These are phyloP conservation scores for Rallus crepitans DNA, from an alignment of 2,797 vertebrate genomes.

Conservation along the genomic window DNA sequence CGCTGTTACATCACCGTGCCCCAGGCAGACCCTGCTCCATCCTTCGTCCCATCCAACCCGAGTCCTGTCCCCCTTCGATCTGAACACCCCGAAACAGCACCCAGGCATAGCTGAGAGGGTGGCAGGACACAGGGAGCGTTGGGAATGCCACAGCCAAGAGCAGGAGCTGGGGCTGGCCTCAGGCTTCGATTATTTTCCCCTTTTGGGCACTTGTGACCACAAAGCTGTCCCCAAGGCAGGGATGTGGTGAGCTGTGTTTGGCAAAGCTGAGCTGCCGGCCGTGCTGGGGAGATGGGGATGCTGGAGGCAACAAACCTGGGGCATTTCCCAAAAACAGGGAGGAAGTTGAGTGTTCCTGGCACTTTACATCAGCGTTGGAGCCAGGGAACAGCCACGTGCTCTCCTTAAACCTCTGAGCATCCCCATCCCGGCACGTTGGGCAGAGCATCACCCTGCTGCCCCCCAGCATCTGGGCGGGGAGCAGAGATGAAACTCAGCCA, in stretches of 20 bases:
- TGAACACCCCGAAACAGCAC: background rate
- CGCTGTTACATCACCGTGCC: fast-evolving
- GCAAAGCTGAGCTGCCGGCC: background rate
- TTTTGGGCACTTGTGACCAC: fast-evolving
- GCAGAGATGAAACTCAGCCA: constrained; percentile 32
- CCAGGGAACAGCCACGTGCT: fast-evolving
- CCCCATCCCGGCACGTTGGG: fast-evolving
- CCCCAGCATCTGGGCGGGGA: background rate
- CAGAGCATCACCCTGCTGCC: background rate
- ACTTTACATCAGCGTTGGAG: fast-evolving
- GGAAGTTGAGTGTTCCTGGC: fast-evolving
- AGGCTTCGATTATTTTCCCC: background rate
- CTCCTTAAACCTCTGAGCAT: background rate
- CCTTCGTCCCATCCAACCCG: background rate
- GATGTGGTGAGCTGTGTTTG: fast-evolving
- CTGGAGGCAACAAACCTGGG: background rate
- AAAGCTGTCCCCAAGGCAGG: too few relatives aligned
- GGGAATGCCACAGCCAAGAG: background rate
- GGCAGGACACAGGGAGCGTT: fast-evolving
- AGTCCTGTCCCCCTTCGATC: background rate
- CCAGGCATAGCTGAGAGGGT: fast-evolving
- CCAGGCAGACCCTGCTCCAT: fast-evolving
- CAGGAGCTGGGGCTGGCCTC: background rate
- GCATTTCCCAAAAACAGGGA: background rate
- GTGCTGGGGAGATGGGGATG: background rate